Evolutionary conservation across 2,888 invertebrate genomes (phyloP).

Genomic region (Chloroclysta siterata): DNA sequence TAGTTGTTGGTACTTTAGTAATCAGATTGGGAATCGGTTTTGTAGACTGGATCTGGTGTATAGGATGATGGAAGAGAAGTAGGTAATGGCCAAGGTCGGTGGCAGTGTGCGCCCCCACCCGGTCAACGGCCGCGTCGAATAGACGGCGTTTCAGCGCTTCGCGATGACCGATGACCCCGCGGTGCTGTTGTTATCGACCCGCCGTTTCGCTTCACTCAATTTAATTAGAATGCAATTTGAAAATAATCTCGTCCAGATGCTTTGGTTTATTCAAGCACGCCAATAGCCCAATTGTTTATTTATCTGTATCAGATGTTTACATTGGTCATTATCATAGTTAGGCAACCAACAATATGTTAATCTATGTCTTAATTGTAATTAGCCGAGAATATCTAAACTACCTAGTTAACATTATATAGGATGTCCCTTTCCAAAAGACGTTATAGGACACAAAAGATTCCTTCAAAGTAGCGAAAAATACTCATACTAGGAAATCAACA

Average conservation of each 20-base stretch:
- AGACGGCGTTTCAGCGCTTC: constrained; percentile 66
- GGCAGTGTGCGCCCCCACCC: constrained; percentile 69
- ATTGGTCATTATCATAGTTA: constrained; percentile 8
- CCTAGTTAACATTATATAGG: too few species aligned
- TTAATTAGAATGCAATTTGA: constrained; percentile 57
- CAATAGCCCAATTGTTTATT: constrained; percentile 28
- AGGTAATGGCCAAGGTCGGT: constrained; percentile 69
- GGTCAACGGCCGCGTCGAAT: constrained; percentile 74
- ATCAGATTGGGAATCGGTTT: constrained; percentile 26
- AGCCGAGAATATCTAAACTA: background rate
- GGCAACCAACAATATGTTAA: background rate
- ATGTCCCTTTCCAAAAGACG: background rate
- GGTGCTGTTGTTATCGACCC: constrained; percentile 72
- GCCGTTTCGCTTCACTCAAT: constrained; percentile 64
- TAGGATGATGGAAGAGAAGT: constrained; percentile 47
- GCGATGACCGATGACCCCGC: constrained; percentile 56
- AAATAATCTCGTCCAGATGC: constrained; percentile 15
- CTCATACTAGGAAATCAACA: constrained; percentile 41
- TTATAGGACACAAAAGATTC: background rate
- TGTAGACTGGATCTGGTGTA: constrained; percentile 33
- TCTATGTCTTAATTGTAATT: background rate
- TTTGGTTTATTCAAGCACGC: constrained; percentile 19
- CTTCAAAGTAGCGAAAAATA: constrained; percentile 4
- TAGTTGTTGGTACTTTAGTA: constrained; percentile 38
- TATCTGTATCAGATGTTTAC: constrained; percentile 26